Evolutionary conservation across 2,113 vertebrate genomes (phyloP), one percentile per base, ranked within the genome.

Genomic region (Aleadryas rufinucha): DNA sequence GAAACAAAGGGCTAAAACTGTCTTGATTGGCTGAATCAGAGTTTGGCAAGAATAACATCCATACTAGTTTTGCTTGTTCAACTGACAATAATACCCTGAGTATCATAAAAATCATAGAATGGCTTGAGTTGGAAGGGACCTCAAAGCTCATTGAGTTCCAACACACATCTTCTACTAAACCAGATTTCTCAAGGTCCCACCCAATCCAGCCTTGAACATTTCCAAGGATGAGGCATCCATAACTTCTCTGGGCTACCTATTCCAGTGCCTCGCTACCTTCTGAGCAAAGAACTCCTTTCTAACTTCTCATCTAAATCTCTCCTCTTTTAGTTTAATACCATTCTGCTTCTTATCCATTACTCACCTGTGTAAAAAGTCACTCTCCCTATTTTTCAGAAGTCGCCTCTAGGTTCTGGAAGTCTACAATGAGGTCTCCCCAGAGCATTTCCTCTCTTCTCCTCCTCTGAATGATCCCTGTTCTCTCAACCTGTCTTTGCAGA

Each of bases 201-300:
- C 5, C 39, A 76, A 47, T 6, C 21, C 41, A 35, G 39, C 8
- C 41, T 61, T 61, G 30, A 54, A 41, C 6, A 13, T 21, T 31
- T 54, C 22, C 41, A 31, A 69, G 47, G 30, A 35, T 41, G 37
- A 61, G 39, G n/a, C 13, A 41, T 30, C n/a, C 61, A 47, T 6
- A 60, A 39, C 11, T 82, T 75, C 28, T 53, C 30, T 68, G 53
- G 24, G 9, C 8, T 7, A 60, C 7, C 9, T 53, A 10, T 41
- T 60, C 39, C 33, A 21, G 24, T 60, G 60, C 24, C 23, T 75
- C n/a, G n/a, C 11, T 18, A 10, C 24, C 30, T 68, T 19, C 39
- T 47, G 41, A 68, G 53, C 24, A 68, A 68, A 75, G 11, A 53
- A 9, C 0, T 0, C 27, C 39, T 60, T 66, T 28, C 9, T 26